phyloP scores from a whole-genome alignment of 2,888 invertebrate genomes.

The Ephialtes manifestator region DNA sequence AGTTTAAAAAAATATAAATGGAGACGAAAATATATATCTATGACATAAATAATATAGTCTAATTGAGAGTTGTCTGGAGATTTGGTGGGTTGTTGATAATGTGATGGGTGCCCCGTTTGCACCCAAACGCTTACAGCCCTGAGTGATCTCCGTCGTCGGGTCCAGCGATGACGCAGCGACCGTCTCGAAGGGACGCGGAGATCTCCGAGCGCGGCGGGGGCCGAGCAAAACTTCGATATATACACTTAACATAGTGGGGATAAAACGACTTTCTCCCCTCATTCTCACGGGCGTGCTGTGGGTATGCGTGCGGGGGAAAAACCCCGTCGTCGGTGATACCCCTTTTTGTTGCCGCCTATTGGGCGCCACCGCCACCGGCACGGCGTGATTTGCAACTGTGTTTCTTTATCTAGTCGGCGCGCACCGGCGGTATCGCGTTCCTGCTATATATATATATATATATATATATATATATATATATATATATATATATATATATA shows the following conservation, averaged over 20 bases:
- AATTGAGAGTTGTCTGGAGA: background rate
- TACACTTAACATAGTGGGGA: slow-evolving; percentile 32
- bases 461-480: slow-evolving; percentile 2
- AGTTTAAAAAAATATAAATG: background rate
- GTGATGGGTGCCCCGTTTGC: background rate
- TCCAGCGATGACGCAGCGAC: slow-evolving; percentile 76
- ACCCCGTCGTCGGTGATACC: slow-evolving; percentile 69
- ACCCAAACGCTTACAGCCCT: slow-evolving; percentile 73
- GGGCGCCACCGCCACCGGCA: slow-evolving; percentile 85
- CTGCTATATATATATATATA: slow-evolving; percentile 14
- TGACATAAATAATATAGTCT: background rate
- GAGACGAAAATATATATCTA: background rate
- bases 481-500: slow-evolving; percentile 2
- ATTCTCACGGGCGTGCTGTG: slow-evolving; percentile 58
- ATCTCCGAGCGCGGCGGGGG: slow-evolving; percentile 74
- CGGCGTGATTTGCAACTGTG: slow-evolving; percentile 85
- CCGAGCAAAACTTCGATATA: slow-evolving; percentile 48
- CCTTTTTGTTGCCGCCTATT: slow-evolving; percentile 85
- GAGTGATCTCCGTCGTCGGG: slow-evolving; percentile 75
- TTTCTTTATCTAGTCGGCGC: slow-evolving; percentile 81
- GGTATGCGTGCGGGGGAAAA: slow-evolving; percentile 16
- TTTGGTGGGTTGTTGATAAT: background rate
- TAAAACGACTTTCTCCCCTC: slow-evolving; percentile 63
- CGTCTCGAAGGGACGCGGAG: slow-evolving; percentile 75
- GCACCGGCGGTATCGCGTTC: slow-evolving; percentile 70